Evolutionary conservation across 2,888 invertebrate genomes (phyloP).

Genomic region (Andrena bucephala): DNA sequence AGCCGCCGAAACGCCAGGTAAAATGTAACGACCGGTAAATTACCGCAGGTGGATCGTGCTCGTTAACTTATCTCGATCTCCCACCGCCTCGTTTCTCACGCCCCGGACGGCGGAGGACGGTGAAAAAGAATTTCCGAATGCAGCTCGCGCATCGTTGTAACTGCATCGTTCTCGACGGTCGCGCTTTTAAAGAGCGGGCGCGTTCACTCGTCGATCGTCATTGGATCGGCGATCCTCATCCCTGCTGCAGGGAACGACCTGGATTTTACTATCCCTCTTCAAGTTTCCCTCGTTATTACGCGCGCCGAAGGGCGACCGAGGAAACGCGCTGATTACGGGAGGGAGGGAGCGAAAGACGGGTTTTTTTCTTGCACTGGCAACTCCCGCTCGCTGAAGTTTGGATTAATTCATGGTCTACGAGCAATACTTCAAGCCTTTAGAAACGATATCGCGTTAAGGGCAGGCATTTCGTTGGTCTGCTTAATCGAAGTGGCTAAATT

Average conservation of each 20-base stretch:
- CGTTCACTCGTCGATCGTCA: constrained; percentile 22
- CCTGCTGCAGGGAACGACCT: constrained; percentile 13
- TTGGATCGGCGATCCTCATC: constrained; percentile 35
- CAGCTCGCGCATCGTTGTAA: constrained; percentile 64
- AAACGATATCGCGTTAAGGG: no score
- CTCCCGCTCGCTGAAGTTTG: neutral
- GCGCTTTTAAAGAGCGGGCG: neutral
- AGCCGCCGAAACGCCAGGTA: constrained; percentile 26
- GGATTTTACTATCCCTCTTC: constrained; percentile 36
- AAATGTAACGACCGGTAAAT: constrained; percentile 51
- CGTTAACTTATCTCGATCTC: constrained; percentile 75
- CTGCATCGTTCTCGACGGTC: constrained; percentile 53
- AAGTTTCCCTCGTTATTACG: constrained; percentile 27
- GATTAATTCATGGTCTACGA: neutral
- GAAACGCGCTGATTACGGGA: constrained; percentile 15
- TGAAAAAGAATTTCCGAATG: constrained; percentile 73
- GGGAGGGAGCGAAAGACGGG: neutral
- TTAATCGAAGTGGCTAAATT: no score
- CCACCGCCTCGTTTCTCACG: constrained; percentile 39
- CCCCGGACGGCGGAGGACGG: constrained; percentile 54
- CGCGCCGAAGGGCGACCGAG: constrained; percentile 8
- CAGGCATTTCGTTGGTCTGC: no score
- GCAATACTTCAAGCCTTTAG: no score
- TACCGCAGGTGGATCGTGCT: constrained; percentile 50
- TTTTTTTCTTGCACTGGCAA: neutral